Base-by-base conservation (phyloP, 2,888 invertebrate species). In the Harpalus rubripes region DNA sequence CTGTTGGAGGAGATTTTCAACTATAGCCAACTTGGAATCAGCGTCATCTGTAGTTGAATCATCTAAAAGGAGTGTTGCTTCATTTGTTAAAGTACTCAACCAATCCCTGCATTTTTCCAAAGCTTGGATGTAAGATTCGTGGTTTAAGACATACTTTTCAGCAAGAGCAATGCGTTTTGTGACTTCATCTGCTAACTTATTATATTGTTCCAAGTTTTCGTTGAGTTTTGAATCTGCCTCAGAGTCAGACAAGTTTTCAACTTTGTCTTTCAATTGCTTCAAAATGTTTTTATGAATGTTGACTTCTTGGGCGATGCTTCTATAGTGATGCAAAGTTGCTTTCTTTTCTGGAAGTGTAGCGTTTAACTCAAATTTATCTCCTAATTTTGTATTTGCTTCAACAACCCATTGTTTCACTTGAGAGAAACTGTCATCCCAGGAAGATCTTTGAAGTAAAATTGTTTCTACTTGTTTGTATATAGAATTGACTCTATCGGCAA, bases 401-500 rank as follows among this genome's bases (percentile, higher is more conserved):
- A 93, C 93, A 39, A 98, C 93, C 96, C 98, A 98, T 89, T 95
- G 94, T 87, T 95, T 95, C 7, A 98, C 95, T 93, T 98, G 97
- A 72, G 95, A 95, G 87, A 96, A 96, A 86, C 97, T 97, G 88
- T 98, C 98, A 90, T 98, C 98, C 90, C 98, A 97, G 0, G 98
- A 97, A 3, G 97, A 96, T 90, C 98, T 94, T 88, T 98, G 97
- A 90, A 98, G 96, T 86, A 98, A 94, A 58, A 96, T 95, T 0
- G 95, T 96, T 92, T 98, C 98, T 16, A 98, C 95, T 88, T 96
- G 95, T 90, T 98, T 97, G 87, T 97, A 95, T 0, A 97, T 94
- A 15, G 95, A 94, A 89, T 96, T 97, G 0, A 97, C 94, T 90
- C 96, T 95, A 90, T 97, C 97, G 5, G 96, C 94, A 68, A 98